Conservation (phyloP, 2,888 invertebrate species). For the Cecidostiba fungosa region DNA sequence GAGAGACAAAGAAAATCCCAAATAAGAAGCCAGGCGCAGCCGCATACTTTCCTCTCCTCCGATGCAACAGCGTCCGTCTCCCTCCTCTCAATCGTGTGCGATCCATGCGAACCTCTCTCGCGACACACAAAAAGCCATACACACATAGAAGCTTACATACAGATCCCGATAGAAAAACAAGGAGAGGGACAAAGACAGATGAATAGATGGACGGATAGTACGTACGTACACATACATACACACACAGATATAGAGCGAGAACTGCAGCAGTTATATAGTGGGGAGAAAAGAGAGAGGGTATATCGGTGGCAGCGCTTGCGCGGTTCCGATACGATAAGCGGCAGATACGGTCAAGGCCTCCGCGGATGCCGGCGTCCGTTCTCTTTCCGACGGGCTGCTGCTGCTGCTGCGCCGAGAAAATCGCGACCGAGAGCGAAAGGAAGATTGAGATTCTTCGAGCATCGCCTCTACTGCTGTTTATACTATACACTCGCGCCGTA, state of each 20-base stretch:
- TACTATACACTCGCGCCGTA: background rate
- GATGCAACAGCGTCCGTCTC: background rate
- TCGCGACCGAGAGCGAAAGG: constrained; percentile 49
- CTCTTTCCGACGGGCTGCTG: constrained; percentile 76
- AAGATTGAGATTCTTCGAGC: constrained; percentile 53
- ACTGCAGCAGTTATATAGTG: background rate
- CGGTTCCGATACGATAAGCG: constrained; percentile 78
- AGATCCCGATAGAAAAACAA: background rate
- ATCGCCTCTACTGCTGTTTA: background rate
- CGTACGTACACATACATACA: background rate
- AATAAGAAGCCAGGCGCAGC: constrained; percentile 53
- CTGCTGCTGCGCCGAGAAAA: constrained; percentile 20
- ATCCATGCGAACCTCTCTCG: constrained; percentile 19
- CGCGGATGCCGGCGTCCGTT: constrained; percentile 78
- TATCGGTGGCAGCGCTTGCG: constrained; percentile 60
- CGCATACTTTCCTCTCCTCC: constrained; percentile 40
- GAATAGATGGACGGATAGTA: constrained; percentile 26
- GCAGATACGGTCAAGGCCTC: constrained; percentile 80
- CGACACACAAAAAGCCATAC: background rate
- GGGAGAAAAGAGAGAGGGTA: constrained; percentile 8
- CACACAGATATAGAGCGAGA: background rate
- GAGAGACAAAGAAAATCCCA: constrained; percentile 60
- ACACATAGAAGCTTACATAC: background rate
- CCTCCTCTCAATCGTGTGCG: constrained; percentile 11
- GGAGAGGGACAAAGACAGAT: constrained; percentile 35